Conservation (phyloP, 2,113 vertebrate genomes). For the Nothobranchius furzeri region DNA sequence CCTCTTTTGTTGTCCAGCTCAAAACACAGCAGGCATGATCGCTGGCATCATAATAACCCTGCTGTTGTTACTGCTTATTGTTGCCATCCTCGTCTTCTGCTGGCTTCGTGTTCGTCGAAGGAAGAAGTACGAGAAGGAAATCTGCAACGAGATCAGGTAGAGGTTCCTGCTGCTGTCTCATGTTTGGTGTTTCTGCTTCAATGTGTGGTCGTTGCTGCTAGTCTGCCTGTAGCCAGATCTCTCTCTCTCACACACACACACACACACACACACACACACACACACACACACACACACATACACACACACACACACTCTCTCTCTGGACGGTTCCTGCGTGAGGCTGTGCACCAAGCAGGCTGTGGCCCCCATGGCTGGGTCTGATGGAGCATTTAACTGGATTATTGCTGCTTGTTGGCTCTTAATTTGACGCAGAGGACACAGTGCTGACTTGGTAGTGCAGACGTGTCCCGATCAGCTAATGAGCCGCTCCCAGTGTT, state of each 20-base stretch:
- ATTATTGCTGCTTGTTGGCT: slow-evolving; percentile 76
- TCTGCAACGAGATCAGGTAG: slow-evolving; percentile 95
- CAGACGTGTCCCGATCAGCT: slow-evolving; percentile 35
- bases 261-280: neutral
- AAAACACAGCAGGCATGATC: slow-evolving; percentile 86
- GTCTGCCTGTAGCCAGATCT: neutral
- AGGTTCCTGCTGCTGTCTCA: neutral
- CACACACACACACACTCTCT: neutral
- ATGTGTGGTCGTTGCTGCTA: neutral
- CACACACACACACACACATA: neutral
- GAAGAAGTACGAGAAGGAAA: slow-evolving; percentile 97
- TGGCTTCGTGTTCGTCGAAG: slow-evolving; percentile 86
- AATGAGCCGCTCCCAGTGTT: neutral
- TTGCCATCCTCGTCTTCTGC: slow-evolving; percentile 86
- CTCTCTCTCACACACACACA: too few species aligned
- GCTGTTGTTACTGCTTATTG: slow-evolving; percentile 83
- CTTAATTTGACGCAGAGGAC: slow-evolving; percentile 69
- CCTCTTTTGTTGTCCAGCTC: slow-evolving; percentile 72
- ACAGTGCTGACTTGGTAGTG: slow-evolving; percentile 38
- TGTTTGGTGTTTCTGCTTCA: too few species aligned
- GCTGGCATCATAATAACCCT: slow-evolving; percentile 84
- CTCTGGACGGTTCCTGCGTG: slow-evolving; percentile 33
- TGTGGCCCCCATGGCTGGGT: slow-evolving; percentile 55
- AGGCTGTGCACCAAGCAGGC: slow-evolving; percentile 39
- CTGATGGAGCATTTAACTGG: slow-evolving; percentile 76